These are phyloP conservation scores for Dione vanillae DNA, from an alignment of 2,888 invertebrate genomes.

Conservation along the genomic window DNA sequence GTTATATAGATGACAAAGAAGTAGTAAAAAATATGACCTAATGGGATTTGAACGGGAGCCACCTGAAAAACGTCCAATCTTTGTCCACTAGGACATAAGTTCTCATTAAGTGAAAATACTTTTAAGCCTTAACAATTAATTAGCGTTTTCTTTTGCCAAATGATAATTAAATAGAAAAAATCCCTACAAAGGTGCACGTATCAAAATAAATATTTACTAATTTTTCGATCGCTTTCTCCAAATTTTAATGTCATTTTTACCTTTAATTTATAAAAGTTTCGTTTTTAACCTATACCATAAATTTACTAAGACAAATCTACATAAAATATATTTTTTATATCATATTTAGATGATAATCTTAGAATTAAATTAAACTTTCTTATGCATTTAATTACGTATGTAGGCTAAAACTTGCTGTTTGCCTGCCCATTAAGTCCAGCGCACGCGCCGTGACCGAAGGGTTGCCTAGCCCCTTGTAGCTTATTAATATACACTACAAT, in stretches of 20 bases:
- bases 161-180: no score
- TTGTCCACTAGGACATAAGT: no score
- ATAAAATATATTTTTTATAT: not conserved
- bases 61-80: no score
- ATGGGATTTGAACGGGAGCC: no score
- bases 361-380: conserved; percentile 55
- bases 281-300: not conserved
- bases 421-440: conserved; percentile 70
- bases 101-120: no score
- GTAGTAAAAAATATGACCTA: no score
- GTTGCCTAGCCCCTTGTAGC: conserved; percentile 62
- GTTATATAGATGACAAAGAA: no score
- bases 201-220: not conserved
- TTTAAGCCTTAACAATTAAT: no score
- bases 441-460: conserved; percentile 75
- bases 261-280: not conserved
- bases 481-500: conserved; percentile 41
- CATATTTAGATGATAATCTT: conserved; percentile 34
- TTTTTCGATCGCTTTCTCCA: not conserved
- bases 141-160: no score
- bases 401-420: conserved; percentile 63
- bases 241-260: not conserved
- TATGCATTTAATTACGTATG: conserved; percentile 43
- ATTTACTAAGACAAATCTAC: conserved; percentile 2
- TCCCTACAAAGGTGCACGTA: no score